These are phyloP conservation scores for Zonotrichia albicollis DNA, from an alignment of 2,797 vertebrate species.

Conservation along the genomic window DNA sequence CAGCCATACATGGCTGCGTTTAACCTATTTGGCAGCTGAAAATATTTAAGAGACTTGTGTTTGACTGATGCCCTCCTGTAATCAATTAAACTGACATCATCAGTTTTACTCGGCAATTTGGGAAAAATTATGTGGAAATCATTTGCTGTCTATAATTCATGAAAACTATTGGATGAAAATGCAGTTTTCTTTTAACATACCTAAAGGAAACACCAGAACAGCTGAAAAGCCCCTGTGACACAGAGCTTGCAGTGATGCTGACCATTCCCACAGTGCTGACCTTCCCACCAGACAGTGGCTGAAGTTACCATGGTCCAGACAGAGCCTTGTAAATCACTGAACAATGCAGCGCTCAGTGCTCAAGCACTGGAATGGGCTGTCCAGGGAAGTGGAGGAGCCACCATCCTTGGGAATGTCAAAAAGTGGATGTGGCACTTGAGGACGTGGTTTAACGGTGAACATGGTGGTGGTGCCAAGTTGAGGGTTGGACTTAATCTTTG, in stretches of 20 bases:
- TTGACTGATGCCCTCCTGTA: not conserved
- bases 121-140: not conserved
- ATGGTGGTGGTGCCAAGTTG: not conserved
- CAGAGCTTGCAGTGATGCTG: not conserved
- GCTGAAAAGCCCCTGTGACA: not conserved
- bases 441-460: not conserved
- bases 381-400: not conserved
- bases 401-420: not conserved
- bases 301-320: not conserved
- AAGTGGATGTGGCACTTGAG: not conserved
- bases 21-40: not conserved
- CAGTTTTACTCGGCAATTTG: not conserved
- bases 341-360: not conserved
- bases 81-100: not conserved
- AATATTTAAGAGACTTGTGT: not conserved
- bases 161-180: not conserved
- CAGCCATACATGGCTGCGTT: not conserved
- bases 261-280: not conserved
- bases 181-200: not conserved
- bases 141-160: not conserved
- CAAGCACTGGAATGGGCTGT: accelerated
- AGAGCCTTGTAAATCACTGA: not conserved
- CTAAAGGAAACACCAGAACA: not conserved
- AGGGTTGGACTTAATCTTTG: not conserved
- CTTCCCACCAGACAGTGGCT: accelerated